A percentile compares a stretch with the other conserved stretches of the same genome.
Conservation (phyloP, 92 coral and sea anemone genomes). For the Actinostola sp. region DNA sequence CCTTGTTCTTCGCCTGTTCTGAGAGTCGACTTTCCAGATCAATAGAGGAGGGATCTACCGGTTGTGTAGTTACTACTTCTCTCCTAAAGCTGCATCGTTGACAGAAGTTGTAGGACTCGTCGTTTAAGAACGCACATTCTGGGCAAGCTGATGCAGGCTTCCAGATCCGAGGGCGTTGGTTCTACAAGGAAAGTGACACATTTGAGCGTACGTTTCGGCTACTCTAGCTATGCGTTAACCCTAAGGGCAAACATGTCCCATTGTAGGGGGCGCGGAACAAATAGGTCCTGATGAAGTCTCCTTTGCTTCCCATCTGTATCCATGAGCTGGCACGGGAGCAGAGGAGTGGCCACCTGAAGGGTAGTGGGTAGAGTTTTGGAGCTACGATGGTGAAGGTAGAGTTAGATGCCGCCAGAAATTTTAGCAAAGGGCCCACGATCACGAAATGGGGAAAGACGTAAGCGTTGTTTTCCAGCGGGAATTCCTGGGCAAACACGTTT, state of each 20-base stretch:
- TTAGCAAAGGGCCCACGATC: slow-evolving; percentile 40
- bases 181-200: not conserved
- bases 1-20: not conserved
- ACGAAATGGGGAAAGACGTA: slow-evolving; percentile 46
- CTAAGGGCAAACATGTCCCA: slow-evolving; percentile 45
- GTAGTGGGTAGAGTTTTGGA: slow-evolving; percentile 20
- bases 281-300: slow-evolving; percentile 16
- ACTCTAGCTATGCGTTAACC: not conserved
- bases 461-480: slow-evolving; percentile 36
- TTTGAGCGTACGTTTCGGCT: not conserved
- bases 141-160: not conserved
- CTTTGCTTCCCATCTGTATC: slow-evolving; percentile 20
- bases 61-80: not conserved
- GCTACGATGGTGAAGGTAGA: slow-evolving; percentile 1
- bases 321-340: not conserved
- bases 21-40: not conserved
- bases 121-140: slow-evolving; percentile 8
- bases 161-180: not conserved
- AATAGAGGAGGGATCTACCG: too few relatives aligned
- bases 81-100: slow-evolving; percentile 2
- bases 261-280: slow-evolving; percentile 29
- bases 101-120: slow-evolving; percentile 1
- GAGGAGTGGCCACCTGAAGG: slow-evolving; percentile 34
- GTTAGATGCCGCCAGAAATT: slow-evolving; percentile 1
- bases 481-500: slow-evolving; percentile 45